These are phyloP conservation scores for Oxystoma pomonae DNA, from an alignment of 2,888 invertebrate species.

Conservation along the genomic window DNA sequence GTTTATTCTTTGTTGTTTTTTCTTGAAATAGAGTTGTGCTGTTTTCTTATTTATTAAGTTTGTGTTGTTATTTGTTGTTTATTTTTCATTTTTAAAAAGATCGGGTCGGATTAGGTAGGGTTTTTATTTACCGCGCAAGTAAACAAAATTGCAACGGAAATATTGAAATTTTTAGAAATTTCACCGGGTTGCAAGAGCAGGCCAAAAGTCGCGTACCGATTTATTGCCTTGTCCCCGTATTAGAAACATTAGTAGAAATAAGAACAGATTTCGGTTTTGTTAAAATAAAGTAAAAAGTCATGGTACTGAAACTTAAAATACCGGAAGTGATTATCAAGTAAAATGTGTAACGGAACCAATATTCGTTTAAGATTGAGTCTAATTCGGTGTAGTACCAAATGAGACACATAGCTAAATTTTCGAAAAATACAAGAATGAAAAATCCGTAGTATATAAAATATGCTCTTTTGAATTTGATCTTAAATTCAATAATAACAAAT, in stretches of 20 bases:
- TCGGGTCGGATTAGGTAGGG: too few relatives aligned
- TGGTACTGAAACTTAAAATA: constrained; percentile 56
- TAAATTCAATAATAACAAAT: constrained; percentile 74
- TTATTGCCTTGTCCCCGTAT: too few relatives aligned
- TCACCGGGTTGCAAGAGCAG: too few relatives aligned
- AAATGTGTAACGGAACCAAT: constrained; percentile 68
- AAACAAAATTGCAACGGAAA: too few relatives aligned
- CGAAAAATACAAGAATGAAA: constrained; percentile 59
- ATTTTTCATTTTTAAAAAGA: too few relatives aligned
- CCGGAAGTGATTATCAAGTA: constrained; percentile 58
- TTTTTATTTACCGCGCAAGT: too few relatives aligned
- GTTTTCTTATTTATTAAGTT: too few relatives aligned
- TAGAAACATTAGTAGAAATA: not conserved
- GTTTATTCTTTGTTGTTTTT: too few relatives aligned
- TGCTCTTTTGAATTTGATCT: constrained; percentile 70
- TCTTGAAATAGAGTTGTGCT: too few relatives aligned
- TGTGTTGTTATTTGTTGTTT: too few relatives aligned
- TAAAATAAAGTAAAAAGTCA: constrained; percentile 60
- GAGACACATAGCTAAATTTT: constrained; percentile 67
- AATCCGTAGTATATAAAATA: constrained; percentile 67
- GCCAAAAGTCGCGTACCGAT: too few relatives aligned
- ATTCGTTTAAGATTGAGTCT: constrained; percentile 52
- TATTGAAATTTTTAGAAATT: too few relatives aligned
- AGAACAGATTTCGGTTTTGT: constrained; percentile 55
- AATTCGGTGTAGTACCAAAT: constrained; percentile 61